These are phyloP conservation scores for Pollenia griseotomentosa DNA, from an alignment of 2,888 invertebrate species.

Conservation along the genomic window DNA sequence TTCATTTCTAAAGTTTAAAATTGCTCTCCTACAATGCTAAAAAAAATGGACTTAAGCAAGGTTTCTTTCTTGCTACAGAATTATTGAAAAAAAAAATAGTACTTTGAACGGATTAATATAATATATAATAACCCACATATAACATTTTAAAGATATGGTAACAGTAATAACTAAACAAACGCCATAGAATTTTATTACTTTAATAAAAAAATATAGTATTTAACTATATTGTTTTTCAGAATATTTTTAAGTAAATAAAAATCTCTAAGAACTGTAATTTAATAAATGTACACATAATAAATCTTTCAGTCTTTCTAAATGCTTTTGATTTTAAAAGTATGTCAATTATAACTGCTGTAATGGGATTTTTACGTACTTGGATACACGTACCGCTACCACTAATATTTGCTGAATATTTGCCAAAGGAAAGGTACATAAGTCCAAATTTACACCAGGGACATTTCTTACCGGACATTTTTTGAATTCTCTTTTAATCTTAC, in stretches of 20 bases:
- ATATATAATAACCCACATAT: neutral
- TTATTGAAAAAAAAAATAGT: no score
- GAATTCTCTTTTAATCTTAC: no score
- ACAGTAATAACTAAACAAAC: constrained; percentile 4
- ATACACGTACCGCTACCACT: constrained; percentile 89
- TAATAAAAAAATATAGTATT: neutral
- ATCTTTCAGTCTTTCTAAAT: constrained; percentile 85
- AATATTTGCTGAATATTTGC: constrained; percentile 88
- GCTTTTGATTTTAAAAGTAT: constrained; percentile 86
- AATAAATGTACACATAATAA: neutral
- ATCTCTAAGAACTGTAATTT: no score
- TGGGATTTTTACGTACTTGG: constrained; percentile 89
- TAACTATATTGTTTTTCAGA: neutral
- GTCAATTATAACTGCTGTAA: constrained; percentile 86
- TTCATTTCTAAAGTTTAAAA: no score
- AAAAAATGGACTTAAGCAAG: no score
- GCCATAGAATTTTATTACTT: constrained; percentile 36
- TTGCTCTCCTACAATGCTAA: no score
- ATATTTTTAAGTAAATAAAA: neutral
- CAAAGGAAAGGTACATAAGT: constrained; percentile 87
- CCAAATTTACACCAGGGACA: no score
- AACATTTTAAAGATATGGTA: no score
- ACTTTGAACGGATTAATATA: neutral
- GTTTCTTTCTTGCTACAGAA: no score
- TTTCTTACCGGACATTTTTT: no score